Base-by-base conservation (phyloP, 2,888 invertebrate species). In the Bellardia pandia region DNA sequence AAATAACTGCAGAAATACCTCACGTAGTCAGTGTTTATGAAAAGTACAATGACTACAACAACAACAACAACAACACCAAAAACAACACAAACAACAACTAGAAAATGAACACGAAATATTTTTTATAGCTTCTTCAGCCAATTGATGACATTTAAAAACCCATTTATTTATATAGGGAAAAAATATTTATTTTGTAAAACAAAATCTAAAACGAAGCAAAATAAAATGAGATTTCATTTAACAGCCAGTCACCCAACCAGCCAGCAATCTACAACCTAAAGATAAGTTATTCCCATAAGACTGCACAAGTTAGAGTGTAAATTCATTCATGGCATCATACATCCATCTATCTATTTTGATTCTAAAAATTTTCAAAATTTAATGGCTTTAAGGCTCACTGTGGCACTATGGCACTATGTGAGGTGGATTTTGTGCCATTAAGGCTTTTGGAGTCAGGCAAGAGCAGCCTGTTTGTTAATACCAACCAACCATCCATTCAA, bases 141-240 rank as follows among this genome's bases (percentile, higher is more conserved):
- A 85, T 81, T 81, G 84, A 87, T 87, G 86, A 87, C 86, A 87
- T 87, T 87, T 87, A 87, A 85, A 87, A 87, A 75, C 7, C 84
- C 86, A 87, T 87, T 85, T 85, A 87, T 85, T 85, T 87, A 76
- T 85, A 81, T 74, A 75, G 48, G 30, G 56, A 79, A 78, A 37
- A 85, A 68, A 69, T 69, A 76, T 69, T 69, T 76, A 64, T 80
- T 80, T 56, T 42, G n/a, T 9, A 82, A 79, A 66, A 77, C 58
- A 16, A 58, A 60, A 68, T 53, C 23, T 33, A n/a, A 71, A 62
- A 16, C 3, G 13, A 68, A 79, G 72, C 48, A 14, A 48, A 68
- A 56, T 23, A 58, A 66, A 81, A 75, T 82, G 51, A 77, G 77
- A 81, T 81, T 86, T 84, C 16, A 77, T 82, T 86, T 74, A 64